These are phyloP conservation scores for Drosophila subpulchrella DNA, from an alignment of 1,140 invertebrate species.

Conservation along the genomic window DNA sequence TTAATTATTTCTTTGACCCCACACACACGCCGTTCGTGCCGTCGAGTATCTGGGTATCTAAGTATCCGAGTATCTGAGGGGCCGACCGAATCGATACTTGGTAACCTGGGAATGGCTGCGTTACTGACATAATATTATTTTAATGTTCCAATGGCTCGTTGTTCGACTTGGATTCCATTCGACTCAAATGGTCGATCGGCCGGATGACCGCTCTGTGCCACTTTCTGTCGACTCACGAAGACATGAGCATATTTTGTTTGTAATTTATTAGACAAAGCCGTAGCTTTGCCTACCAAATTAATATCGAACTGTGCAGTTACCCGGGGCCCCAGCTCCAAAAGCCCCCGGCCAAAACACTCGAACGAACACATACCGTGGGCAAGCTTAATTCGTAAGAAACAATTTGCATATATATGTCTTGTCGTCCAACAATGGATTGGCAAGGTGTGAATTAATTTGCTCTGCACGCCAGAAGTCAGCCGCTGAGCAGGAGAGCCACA, in stretches of 20 bases:
- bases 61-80: slow-evolving; percentile 29
- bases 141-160: slow-evolving; percentile 64
- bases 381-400: slow-evolving; percentile 73
- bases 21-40: slow-evolving; percentile 58
- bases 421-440: slow-evolving; percentile 78
- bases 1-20: slow-evolving; percentile 83
- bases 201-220: slow-evolving; percentile 57
- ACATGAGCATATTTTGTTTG: slow-evolving; percentile 80
- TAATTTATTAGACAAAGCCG: slow-evolving; percentile 77
- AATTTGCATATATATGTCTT: slow-evolving; percentile 80
- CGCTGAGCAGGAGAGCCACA: slow-evolving; percentile 67
- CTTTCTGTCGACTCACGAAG: slow-evolving; percentile 77
- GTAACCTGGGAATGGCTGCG: slow-evolving; percentile 15
- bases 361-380: slow-evolving; percentile 11
- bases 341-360: not conserved
- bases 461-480: slow-evolving; percentile 74
- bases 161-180: slow-evolving; percentile 27
- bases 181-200: slow-evolving; percentile 31
- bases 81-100: slow-evolving; percentile 33
- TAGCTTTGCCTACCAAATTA: slow-evolving; percentile 71
- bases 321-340: not conserved
- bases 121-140: slow-evolving; percentile 81
- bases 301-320: slow-evolving; percentile 42
- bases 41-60: slow-evolving; percentile 29
- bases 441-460: slow-evolving; percentile 83